phyloP scores from a whole-genome alignment of 2,888 invertebrate species.

The Dryobota labecula region DNA sequence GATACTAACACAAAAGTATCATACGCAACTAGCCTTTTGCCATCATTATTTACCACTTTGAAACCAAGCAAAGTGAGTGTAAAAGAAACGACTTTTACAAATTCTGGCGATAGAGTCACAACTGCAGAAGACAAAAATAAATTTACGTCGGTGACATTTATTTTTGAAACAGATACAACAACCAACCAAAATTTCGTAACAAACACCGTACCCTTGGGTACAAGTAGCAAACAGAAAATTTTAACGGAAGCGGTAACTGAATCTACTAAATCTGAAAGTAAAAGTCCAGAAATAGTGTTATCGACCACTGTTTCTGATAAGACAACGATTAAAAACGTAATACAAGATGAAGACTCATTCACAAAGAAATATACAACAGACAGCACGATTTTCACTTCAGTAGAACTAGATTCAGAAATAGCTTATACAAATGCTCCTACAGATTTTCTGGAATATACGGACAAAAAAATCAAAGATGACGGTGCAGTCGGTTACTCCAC shows the following conservation, averaged over 20 bases:
- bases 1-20: neutral
- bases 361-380: slow-evolving; percentile 11
- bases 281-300: slow-evolving; percentile 7
- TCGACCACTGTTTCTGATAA: neutral
- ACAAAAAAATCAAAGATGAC: neutral
- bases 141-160: slow-evolving; percentile 2
- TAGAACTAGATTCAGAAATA: slow-evolving; percentile 8
- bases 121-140: neutral
- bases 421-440: slow-evolving; percentile 28
- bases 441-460: neutral
- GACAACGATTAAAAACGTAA: neutral
- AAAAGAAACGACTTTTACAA: slow-evolving; percentile 8
- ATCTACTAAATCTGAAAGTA: slow-evolving; percentile 2
- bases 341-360: neutral
- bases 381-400: slow-evolving; percentile 5
- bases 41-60: slow-evolving; percentile 17
- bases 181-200: slow-evolving; percentile 4
- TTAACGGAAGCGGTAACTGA: slow-evolving; percentile 15
- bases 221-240: slow-evolving; percentile 15
- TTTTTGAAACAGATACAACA: slow-evolving; percentile 19
- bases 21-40: slow-evolving; percentile 3
- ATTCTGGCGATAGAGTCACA: neutral
- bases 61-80: slow-evolving; percentile 13
- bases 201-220: slow-evolving; percentile 3
- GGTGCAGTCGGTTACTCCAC: neutral